Evolutionary conservation across 2,888 invertebrate species (phyloP).

Genomic region (Tetragonula carbonaria): DNA sequence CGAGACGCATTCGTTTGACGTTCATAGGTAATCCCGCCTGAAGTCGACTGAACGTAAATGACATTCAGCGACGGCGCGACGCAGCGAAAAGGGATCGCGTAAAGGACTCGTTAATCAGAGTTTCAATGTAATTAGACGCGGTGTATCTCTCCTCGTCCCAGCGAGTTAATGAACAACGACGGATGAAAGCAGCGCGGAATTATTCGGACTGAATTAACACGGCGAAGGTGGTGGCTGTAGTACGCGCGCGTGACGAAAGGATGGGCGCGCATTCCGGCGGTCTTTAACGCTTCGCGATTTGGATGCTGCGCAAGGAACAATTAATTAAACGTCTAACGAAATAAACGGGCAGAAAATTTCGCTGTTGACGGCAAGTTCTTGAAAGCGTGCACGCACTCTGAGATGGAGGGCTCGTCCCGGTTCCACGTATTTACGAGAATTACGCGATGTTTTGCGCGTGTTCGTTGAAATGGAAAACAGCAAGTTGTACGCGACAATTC

Average conservation of each 20-base stretch:
- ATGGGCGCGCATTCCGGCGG: neutral
- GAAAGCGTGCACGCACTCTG: neutral
- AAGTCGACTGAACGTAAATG: neutral
- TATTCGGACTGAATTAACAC: constrained; percentile 28
- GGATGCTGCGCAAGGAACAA: neutral
- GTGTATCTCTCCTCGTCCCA: constrained; percentile 2
- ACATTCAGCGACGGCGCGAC: neutral
- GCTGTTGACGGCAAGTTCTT: neutral
- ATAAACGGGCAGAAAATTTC: constrained; percentile 11
- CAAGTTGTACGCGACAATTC: neutral
- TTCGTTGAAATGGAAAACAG: neutral
- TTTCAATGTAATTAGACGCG: constrained; percentile 32
- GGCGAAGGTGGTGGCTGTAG: neutral
- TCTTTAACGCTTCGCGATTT: neutral
- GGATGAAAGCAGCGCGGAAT: constrained; percentile 19
- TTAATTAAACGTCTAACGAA: constrained; percentile 13
- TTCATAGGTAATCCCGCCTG: too few relatives aligned
- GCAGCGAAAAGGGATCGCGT: neutral
- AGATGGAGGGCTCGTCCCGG: neutral
- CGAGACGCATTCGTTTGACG: too few relatives aligned
- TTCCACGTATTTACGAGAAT: too few relatives aligned
- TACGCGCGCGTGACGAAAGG: neutral
- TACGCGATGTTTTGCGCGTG: neutral
- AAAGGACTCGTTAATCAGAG: constrained; percentile 20
- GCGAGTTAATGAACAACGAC: constrained; percentile 28